phyloP scores from a whole-genome alignment of 2,888 invertebrate genomes.

The Philereme transversata region DNA sequence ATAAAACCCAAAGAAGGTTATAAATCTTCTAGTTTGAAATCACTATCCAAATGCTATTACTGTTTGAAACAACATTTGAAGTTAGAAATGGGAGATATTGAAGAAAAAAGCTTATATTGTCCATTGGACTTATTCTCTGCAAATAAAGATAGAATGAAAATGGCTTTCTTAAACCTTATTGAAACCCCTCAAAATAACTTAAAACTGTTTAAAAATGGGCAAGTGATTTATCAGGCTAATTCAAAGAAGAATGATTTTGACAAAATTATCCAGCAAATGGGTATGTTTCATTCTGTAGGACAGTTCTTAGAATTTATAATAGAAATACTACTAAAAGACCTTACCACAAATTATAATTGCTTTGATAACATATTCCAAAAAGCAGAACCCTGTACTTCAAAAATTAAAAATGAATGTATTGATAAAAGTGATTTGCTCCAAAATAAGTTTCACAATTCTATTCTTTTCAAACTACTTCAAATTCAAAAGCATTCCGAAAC shows the following conservation, averaged over 20 bases:
- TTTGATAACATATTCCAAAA: slow-evolving; percentile 14
- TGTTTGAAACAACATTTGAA: slow-evolving; percentile 84
- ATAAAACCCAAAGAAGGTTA: slow-evolving; percentile 88
- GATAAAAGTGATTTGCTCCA: slow-evolving; percentile 8
- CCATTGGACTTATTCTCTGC: slow-evolving; percentile 89
- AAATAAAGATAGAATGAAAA: slow-evolving; percentile 78
- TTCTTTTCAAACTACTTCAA: slow-evolving; percentile 57
- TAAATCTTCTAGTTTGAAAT: slow-evolving; percentile 60
- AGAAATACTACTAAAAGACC: slow-evolving; percentile 53
- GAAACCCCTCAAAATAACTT: slow-evolving; percentile 86
- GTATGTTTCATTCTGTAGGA: slow-evolving; percentile 48
- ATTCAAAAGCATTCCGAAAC: slow-evolving; percentile 62
- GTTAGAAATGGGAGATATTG: slow-evolving; percentile 79
- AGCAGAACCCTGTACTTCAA: slow-evolving; percentile 7
- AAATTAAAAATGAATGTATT: slow-evolving; percentile 7
- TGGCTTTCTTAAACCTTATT: slow-evolving; percentile 76
- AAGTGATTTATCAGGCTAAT: slow-evolving; percentile 57
- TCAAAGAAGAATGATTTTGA: slow-evolving; percentile 44
- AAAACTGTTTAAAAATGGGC: slow-evolving; percentile 81
- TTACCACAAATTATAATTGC: slow-evolving; percentile 13
- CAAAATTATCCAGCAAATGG: slow-evolving; percentile 44
- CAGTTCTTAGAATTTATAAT: slow-evolving; percentile 64
- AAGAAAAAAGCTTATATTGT: slow-evolving; percentile 85
- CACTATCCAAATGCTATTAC: slow-evolving; percentile 78
- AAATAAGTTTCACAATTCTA: slow-evolving; percentile 33